These are phyloP conservation scores for Thunnus maccoyii DNA, from an alignment of 2,113 vertebrate genomes.

Conservation along the genomic window DNA sequence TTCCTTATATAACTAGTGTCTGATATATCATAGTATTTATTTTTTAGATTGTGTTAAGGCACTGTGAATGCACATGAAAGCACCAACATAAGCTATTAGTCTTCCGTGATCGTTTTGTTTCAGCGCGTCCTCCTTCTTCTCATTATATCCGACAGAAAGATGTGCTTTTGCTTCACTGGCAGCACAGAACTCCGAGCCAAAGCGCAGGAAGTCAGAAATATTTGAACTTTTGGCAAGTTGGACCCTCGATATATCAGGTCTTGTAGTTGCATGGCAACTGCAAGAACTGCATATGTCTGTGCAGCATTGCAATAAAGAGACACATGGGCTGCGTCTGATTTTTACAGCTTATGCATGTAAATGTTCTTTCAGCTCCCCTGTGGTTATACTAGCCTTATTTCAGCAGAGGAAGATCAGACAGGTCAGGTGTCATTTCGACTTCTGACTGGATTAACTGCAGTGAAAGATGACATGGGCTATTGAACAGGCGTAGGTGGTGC, in stretches of 20 bases:
- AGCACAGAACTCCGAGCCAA: conserved; percentile 20
- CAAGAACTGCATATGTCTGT: conserved; percentile 11
- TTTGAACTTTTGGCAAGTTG: conserved; percentile 13
- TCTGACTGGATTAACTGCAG: conserved; percentile 27
- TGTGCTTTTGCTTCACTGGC: conserved; percentile 22
- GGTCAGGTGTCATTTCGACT: conserved; percentile 46
- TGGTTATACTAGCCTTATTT: conserved; percentile 14
- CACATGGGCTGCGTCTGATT: not conserved
- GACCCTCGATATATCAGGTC: conserved; percentile 15
- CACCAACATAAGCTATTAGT: not conserved
- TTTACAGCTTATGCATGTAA: conserved; percentile 19
- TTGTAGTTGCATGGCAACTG: conserved; percentile 42
- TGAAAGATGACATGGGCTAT: conserved; percentile 40
- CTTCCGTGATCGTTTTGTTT: not conserved
- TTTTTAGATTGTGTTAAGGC: not conserved
- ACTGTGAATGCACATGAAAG: not conserved
- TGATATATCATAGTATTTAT: not conserved
- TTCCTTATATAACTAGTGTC: not conserved
- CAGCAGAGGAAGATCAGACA: conserved; percentile 27
- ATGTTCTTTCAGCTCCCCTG: not conserved
- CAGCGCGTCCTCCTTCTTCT: not conserved
- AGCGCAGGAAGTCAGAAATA: conserved; percentile 18
- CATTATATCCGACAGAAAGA: not conserved
- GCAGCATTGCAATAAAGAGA: not conserved
- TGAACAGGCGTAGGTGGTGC: not conserved